These are phyloP conservation scores for Porites australiensis DNA, from an alignment of 64 coral and sea anemone genomes.

Conservation along the genomic window DNA sequence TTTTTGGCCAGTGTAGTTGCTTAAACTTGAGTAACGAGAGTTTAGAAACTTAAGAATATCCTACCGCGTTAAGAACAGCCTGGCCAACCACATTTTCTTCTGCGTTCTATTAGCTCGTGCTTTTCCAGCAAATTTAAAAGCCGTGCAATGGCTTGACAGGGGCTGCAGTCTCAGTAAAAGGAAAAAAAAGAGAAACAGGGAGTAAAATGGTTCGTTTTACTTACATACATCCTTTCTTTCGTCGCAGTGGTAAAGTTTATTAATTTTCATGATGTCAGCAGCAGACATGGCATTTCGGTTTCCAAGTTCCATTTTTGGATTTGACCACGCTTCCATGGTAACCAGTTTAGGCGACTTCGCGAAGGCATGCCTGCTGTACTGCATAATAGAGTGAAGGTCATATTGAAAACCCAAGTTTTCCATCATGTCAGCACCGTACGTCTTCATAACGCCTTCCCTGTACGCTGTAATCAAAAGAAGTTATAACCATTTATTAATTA, in stretches of 20 bases:
- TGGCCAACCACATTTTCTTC: no score
- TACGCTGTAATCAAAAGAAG: neutral
- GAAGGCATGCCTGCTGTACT: neutral
- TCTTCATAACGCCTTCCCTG: neutral
- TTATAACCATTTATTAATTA: no score
- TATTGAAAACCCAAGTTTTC: neutral
- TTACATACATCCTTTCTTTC: neutral
- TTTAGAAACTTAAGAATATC: no score
- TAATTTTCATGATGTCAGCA: neutral
- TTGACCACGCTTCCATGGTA: conserved; percentile 2
- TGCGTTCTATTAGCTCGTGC: no score
- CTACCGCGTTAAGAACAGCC: no score
- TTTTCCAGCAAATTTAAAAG: no score
- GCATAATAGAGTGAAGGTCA: conserved; percentile 27
- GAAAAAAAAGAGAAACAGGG: no score
- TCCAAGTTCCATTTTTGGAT: conserved; percentile 20
- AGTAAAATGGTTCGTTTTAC: neutral
- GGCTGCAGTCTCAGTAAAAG: no score
- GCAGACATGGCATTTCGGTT: conserved; percentile 11
- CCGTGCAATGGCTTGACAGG: no score
- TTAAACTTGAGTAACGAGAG: no score
- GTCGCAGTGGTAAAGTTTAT: neutral
- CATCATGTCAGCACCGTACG: neutral
- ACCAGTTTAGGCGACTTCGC: neutral
- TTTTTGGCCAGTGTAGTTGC: no score